Percentiles rank a stretch among this genome's conserved stretches.
phyloP scores from a whole-genome alignment of 2,113 vertebrate species.

The Callionymus lyra region DNA sequence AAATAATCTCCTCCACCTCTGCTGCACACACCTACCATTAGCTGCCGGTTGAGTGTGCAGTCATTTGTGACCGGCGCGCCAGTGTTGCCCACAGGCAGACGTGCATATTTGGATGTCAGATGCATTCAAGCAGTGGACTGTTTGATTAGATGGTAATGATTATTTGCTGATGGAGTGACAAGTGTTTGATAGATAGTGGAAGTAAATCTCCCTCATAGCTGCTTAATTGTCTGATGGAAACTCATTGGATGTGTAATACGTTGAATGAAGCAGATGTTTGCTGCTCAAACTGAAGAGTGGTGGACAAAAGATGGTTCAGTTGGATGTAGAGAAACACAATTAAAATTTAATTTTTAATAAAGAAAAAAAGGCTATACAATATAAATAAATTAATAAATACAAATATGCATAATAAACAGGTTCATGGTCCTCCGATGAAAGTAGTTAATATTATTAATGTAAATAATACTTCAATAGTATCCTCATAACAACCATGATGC shows the following conservation, averaged over 20 bases:
- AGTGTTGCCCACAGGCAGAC: constrained; percentile 15
- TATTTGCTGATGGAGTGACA: constrained; percentile 58
- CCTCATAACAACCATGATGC: too few relatives aligned
- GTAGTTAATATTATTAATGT: too few relatives aligned
- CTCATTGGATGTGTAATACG: constrained; percentile 12
- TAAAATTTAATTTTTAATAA: too few relatives aligned
- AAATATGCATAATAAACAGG: too few relatives aligned
- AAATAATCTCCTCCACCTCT: constrained; percentile 36
- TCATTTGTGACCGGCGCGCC: constrained; percentile 33
- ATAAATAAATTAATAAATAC: too few relatives aligned
- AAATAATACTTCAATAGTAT: too few relatives aligned
- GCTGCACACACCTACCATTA: constrained; percentile 55
- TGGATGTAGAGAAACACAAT: too few relatives aligned
- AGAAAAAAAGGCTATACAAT: too few relatives aligned
- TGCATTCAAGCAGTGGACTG: constrained; percentile 40
- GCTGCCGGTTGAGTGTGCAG: constrained; percentile 36
- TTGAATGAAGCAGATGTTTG: not conserved
- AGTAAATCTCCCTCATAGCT: constrained; percentile 46
- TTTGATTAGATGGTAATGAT: constrained; percentile 66
- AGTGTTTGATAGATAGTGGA: constrained; percentile 45
- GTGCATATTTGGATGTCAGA: constrained; percentile 63
- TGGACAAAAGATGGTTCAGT: too few relatives aligned
- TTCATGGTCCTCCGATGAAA: too few relatives aligned
- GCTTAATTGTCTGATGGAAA: constrained; percentile 50
- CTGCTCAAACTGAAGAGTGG: too few relatives aligned